Conservation (phyloP, 1,140 invertebrate species). For the Nomia melanderi region DNA sequence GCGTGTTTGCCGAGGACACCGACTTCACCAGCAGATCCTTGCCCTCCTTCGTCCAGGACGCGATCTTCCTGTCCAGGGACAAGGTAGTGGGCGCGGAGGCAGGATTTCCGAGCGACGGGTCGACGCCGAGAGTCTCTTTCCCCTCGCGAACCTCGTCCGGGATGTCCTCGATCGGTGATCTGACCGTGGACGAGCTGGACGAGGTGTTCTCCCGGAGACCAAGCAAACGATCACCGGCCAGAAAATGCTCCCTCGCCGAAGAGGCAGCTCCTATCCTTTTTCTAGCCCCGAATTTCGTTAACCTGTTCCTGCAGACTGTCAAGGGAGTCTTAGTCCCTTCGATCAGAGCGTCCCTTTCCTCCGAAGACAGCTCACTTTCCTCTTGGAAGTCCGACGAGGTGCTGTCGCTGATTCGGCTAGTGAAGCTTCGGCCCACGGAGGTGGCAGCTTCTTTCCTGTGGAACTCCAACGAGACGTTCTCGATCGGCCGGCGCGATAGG, state of each 20-base stretch:
- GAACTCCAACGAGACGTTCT: constrained; percentile 10
- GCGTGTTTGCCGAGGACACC: constrained; percentile 74
- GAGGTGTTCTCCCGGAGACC: constrained; percentile 18
- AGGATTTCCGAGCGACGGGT: constrained; percentile 26
- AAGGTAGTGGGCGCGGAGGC: constrained; percentile 61
- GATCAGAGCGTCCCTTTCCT: constrained; percentile 70
- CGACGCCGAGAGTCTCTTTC: constrained; percentile 18
- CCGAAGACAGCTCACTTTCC: constrained; percentile 71
- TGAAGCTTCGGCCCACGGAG: constrained; percentile 24
- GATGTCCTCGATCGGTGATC: constrained; percentile 40
- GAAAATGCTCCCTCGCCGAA: constrained; percentile 16
- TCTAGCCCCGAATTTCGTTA: constrained; percentile 58
- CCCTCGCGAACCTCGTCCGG: constrained; percentile 35
- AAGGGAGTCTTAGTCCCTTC: constrained; percentile 60
- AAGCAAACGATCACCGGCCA: constrained; percentile 7
- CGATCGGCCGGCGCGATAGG: constrained; percentile 2
- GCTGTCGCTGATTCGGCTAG: constrained; percentile 59
- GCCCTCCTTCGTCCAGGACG: constrained; percentile 67
- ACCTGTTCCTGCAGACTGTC: constrained; percentile 60
- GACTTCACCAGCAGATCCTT: constrained; percentile 74
- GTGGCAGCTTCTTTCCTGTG: constrained; percentile 15
- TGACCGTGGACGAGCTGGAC: constrained; percentile 36
- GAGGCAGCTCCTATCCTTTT: constrained; percentile 41
- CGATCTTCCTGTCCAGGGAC: constrained; percentile 61
- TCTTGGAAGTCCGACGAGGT: constrained; percentile 70